Base-by-base conservation (phyloP, 2,888 invertebrate species). In the Hydropsyche betteni region DNA sequence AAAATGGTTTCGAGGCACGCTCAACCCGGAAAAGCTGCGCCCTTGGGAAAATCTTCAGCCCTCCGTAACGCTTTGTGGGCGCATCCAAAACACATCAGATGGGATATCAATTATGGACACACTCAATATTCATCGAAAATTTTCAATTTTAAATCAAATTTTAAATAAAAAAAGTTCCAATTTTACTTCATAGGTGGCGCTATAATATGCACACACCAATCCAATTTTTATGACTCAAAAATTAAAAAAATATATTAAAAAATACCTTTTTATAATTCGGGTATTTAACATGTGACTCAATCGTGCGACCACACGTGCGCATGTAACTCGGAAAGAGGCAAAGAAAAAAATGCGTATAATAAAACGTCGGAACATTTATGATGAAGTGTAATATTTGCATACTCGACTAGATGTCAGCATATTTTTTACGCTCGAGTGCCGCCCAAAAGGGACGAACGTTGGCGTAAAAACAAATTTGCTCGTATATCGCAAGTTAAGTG, bases 1-100 rank as follows among this genome's bases (percentile, higher is more conserved):
- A 71, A 76, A 78, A 73, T 70, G 74, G 77, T 75, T 68, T 70
- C 14, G 38, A 50, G 77, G 73, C 77, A 78, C 77, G 77, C 76
- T 77, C 75, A 69, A 34, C 64, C 75, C 33, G 58, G 61, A 70
- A 51, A 64, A 58, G 61, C 70, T 61, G 51, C 74, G 14, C 6
- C 58, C 50, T 33, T 12, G 61, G 53, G 55, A 55, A 53, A 55
- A 52, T 69, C 53, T 69, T 51, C 74, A 14, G 8, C 44, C 51
- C 44, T 38, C 44, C 38, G 24, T n/a, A n/a, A 55, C 10, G 1
- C 10, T 44, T 4, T 10, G 44, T 44, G 44, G 44, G 10, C 10
- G 44, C 44, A 44, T 44, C 10, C 44, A 10, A 10, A 44, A 10
- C 44, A 44, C 44, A 44, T 44, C 10, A 1, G 10, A 44, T 44